phyloP scores from a whole-genome alignment of 1,140 invertebrate genomes.

The Nasonia giraulti region DNA sequence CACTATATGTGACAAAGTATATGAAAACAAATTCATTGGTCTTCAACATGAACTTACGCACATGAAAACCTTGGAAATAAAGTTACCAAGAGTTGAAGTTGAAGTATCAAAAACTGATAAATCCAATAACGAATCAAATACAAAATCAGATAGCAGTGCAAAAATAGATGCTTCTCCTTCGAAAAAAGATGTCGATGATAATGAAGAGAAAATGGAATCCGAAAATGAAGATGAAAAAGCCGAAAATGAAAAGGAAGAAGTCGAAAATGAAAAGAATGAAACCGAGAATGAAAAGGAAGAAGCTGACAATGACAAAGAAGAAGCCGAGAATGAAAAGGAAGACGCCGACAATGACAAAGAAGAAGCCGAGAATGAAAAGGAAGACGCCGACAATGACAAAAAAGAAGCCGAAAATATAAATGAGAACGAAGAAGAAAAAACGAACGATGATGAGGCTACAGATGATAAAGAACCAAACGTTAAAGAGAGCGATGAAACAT shows the following conservation, averaged over 20 bases:
- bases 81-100: constrained; percentile 59
- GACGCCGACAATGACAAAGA: constrained; percentile 5
- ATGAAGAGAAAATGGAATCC: constrained; percentile 20
- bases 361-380: neutral
- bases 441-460: neutral
- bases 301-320: constrained; percentile 4
- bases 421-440: neutral
- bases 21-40: constrained; percentile 60
- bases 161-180: neutral
- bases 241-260: constrained; percentile 4
- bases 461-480: neutral
- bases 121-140: neutral
- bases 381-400: neutral
- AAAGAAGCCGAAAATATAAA: neutral
- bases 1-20: constrained; percentile 61
- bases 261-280: neutral
- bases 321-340: constrained; percentile 3
- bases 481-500: neutral
- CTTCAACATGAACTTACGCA: constrained; percentile 64
- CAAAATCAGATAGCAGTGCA: constrained; percentile 3
- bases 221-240: neutral
- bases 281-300: neutral
- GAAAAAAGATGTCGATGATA: neutral
- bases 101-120: constrained; percentile 25
- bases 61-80: constrained; percentile 62